Base-by-base conservation (phyloP, 2,797 vertebrate species). In the Cuniculus paca region DNA sequence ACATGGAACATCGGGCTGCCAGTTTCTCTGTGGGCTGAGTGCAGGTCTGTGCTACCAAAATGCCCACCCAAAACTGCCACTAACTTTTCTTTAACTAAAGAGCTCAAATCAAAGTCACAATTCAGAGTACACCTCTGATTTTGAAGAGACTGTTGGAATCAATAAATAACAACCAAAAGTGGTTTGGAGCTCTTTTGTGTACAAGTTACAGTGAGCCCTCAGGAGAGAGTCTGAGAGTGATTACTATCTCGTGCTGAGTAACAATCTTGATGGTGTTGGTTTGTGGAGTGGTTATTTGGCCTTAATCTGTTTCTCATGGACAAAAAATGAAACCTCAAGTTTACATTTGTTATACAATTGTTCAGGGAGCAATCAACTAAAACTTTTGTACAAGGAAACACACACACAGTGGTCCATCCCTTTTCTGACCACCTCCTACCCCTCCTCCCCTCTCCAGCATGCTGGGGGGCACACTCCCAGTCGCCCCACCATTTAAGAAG, bases 221-320 rank as follows among this genome's bases (percentile, higher is more conserved):
- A 1, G 48, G 68, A 60, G 24, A 58, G 7, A 8, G 84, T 70
- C 85, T 1, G 34, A 68, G 20, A 88, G 52, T 17, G 20, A 50
- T 9, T 75, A 56, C 31, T 54, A 16, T 48, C 5, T 9, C 36
- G 0, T 14, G 5, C 83, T 56, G 34, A 72, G 20, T 4, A 61
- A 78, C 0, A 6, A 26, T 42, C 80, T 88, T 24, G 20, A 24
- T 6, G 82, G 86, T 90, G 36, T 80, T 94, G 83, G 22, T 88
- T 80, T 90, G 80, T 34, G 83, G 54, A 13, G 19, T 24, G 24
- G 36, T 90, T 90, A 42, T 20, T 61, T 81, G 78, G 39, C 63
- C 61, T 91, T 91, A 63, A 74, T 54, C 79, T 91, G 11, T 68
- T 96, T 95, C 78, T 88, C 84, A 39, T 88, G 75, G 75, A 28